These are phyloP conservation scores for Shinisaurus crocodilurus DNA, from an alignment of 2,113 vertebrate genomes.

Conservation along the genomic window DNA sequence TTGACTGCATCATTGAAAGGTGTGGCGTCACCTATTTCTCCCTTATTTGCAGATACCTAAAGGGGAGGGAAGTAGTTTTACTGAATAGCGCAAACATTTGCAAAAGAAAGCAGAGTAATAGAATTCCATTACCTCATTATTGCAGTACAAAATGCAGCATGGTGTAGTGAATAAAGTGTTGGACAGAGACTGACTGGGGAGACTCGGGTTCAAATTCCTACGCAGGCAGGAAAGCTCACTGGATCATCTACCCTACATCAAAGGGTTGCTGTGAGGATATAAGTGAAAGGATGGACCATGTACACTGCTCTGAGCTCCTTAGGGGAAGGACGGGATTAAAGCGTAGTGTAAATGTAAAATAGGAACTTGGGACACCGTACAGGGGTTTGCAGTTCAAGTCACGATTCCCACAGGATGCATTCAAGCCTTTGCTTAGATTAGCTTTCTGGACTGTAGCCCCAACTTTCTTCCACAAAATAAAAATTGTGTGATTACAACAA, in stretches of 20 bases:
- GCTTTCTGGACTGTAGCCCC: background rate
- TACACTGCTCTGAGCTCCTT: background rate
- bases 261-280: background rate
- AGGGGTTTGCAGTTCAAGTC: background rate
- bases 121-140: background rate
- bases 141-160: background rate
- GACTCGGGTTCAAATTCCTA: background rate
- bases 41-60: constrained; percentile 98
- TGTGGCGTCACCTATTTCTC: constrained; percentile 97
- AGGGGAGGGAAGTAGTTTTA: constrained; percentile 20
- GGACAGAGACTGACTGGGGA: background rate
- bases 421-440: background rate
- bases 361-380: background rate
- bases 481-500: background rate
- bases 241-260: background rate
- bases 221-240: background rate
- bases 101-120: background rate
- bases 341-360: background rate
- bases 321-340: background rate
- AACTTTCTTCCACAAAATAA: background rate
- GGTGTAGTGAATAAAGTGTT: too few relatives aligned
- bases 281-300: too few relatives aligned
- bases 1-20: constrained; percentile 98
- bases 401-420: background rate
- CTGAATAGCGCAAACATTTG: background rate